Percentiles rank a stretch among this genome's conserved stretches.
Conservation (phyloP, 2,888 invertebrate species). For the Dolichopus griseipennis region DNA sequence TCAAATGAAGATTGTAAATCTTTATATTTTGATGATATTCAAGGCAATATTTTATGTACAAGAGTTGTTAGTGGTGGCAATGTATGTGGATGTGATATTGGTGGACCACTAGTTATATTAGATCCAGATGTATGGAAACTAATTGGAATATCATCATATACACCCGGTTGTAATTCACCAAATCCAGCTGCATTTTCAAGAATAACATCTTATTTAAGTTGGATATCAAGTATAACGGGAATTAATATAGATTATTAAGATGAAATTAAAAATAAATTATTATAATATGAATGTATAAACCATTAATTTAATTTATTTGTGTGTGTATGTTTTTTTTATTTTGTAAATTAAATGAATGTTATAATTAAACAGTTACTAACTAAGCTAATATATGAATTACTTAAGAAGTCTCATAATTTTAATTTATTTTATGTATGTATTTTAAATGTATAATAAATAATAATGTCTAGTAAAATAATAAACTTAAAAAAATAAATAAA, state of each 20-base stretch:
- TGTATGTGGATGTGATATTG: slow-evolving; percentile 16
- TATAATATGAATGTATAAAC: too few species aligned
- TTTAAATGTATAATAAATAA: too few species aligned
- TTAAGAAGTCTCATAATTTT: too few species aligned
- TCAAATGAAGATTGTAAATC: slow-evolving; percentile 13
- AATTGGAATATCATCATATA: slow-evolving; percentile 16
- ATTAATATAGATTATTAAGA: slow-evolving; percentile 10
- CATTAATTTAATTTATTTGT: too few species aligned
- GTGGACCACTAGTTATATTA: slow-evolving; percentile 14
- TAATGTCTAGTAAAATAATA: too few species aligned
- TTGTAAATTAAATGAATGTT: too few species aligned
- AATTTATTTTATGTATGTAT: too few species aligned
- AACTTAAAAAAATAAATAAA: too few species aligned
- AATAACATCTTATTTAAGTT: slow-evolving; percentile 15
- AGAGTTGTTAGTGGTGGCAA: slow-evolving; percentile 10
- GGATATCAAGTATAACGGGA: slow-evolving; percentile 16
- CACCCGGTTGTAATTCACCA: slow-evolving; percentile 13
- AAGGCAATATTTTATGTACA: slow-evolving; percentile 12
- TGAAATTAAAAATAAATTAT: background rate
- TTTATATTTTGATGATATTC: slow-evolving; percentile 13
- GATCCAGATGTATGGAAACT: slow-evolving; percentile 16
- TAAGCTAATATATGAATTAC: too few species aligned
- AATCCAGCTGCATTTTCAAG: slow-evolving; percentile 15
- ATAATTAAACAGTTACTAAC: too few species aligned
- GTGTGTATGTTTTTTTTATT: too few species aligned